Evolutionary conservation across 2,888 invertebrate genomes (phyloP), one percentile per base, ranked within the genome.

Genomic region (Nesidiocoris tenuis): DNA sequence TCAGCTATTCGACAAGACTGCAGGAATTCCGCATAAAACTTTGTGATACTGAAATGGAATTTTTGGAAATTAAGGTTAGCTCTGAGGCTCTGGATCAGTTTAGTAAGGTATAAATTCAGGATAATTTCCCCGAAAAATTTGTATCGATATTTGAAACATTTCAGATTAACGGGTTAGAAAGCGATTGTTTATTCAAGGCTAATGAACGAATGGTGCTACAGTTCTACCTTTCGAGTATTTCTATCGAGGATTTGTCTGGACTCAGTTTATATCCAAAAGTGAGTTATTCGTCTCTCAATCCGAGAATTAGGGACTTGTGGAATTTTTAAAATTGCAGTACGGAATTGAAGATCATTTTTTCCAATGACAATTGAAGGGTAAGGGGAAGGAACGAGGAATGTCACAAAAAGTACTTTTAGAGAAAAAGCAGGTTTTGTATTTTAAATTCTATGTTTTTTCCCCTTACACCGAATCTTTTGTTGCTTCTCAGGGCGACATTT

Each of bases 171-270:
- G 89, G 90, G 0, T 82, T 93, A 76, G 92, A 92, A 84, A 89
- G 90, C 80, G 92, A 92, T 84, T 90, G 91, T 81, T 87, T 91
- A 78, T 90, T 92, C 83, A 89, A 91, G 81, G 90, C 91, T 0
- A 91, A 91, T 80, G 92, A 92, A 82, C 86, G 91, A 80, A 90
- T 91, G 85, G 90, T 91, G 39, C 86, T 93, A 80, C 87, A 91
- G 77, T 86, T 89, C 19, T 90, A 89, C 81, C 85, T 93, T 25
- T 87, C 88, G 76, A 88, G 88, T 2, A 82, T 93, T 59, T 86
- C 88, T 3, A 85, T 93, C 1, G 91, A 93, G 79, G 92, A 93
- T 82, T 83, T 91, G 24, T 88, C 90, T 1, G 90, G 91, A 72
- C 87, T 90, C 64, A 92, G 92, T 0, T 84, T 93, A 12, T 93